Evolutionary conservation across 2,888 invertebrate genomes (phyloP).

Genomic region (Megamerina dolium): DNA sequence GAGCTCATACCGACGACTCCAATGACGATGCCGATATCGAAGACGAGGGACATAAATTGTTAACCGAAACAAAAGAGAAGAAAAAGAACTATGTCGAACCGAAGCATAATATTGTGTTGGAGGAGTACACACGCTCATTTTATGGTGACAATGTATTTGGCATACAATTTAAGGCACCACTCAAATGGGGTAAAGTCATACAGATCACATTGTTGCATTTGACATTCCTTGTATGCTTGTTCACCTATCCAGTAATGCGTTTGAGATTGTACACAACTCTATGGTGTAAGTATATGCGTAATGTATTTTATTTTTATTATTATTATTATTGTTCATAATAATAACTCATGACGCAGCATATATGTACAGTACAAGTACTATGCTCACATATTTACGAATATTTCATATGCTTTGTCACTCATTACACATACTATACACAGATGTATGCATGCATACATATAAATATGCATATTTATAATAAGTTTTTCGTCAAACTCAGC

Average conservation of each 20-base stretch:
- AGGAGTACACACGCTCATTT: slow-evolving; percentile 36
- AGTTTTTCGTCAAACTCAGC: no score
- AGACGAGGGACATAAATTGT: no score
- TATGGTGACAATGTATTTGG: slow-evolving; percentile 41
- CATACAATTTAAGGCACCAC: slow-evolving; percentile 54
- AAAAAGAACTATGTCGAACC: slow-evolving; percentile 24
- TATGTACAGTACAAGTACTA: no score
- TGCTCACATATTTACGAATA: not conserved
- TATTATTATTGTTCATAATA: no score
- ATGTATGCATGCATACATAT: no score
- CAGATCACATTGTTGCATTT: slow-evolving; percentile 54
- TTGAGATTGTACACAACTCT: slow-evolving; percentile 50
- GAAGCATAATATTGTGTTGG: slow-evolving; percentile 36
- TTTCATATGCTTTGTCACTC: no score
- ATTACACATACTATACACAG: no score
- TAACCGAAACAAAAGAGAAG: slow-evolving; percentile 17
- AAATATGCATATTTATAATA: not conserved
- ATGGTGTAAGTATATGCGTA: slow-evolving; percentile 60
- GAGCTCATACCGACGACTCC: no score
- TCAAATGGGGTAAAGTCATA: slow-evolving; percentile 61
- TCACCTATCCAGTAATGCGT: slow-evolving; percentile 35
- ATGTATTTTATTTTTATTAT: no score
- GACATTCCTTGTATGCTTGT: slow-evolving; percentile 45
- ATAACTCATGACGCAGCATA: no score
- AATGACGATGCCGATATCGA: slow-evolving; percentile 4